These are phyloP conservation scores for Falco punctatus DNA, from an alignment of 2,113 vertebrate genomes.

Conservation along the genomic window DNA sequence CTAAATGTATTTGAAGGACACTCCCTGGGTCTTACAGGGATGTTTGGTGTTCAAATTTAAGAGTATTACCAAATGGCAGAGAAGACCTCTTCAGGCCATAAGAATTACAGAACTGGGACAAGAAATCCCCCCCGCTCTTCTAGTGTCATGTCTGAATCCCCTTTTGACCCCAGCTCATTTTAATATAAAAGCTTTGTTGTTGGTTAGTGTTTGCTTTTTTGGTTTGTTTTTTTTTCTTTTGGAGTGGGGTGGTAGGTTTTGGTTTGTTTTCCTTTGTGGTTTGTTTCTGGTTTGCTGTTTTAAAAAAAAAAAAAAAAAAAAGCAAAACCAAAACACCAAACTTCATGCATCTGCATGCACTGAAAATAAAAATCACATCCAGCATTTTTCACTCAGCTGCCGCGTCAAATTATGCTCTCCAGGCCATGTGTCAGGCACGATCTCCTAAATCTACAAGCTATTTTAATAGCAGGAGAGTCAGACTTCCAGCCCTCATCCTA, in stretches of 20 bases:
- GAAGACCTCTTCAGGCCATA: not conserved
- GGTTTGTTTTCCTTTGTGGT: rapidly evolving
- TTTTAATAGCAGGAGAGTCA: not conserved
- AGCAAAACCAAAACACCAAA: not conserved
- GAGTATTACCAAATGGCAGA: not conserved
- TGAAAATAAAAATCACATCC: conserved; percentile 7
- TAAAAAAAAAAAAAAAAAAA: not conserved
- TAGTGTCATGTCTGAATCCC: not conserved
- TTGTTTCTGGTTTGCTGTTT: not conserved
- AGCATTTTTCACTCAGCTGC: conserved; percentile 52
- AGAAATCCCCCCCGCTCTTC: not conserved
- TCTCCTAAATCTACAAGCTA: not conserved
- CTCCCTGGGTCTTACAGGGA: not conserved
- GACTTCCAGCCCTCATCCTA: not conserved
- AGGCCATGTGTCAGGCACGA: not conserved
- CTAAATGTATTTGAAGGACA: not conserved
- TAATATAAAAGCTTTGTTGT: not conserved
- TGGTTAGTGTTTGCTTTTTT: not conserved
- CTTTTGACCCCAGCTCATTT: not conserved
- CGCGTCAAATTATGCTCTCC: conserved; percentile 40
- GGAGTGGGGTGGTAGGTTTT: not conserved
- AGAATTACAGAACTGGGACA: not conserved
- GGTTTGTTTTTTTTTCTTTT: not conserved
- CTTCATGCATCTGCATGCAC: not conserved
- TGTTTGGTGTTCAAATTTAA: not conserved